Conservation (phyloP, 1,140 invertebrate species). For the Drosophila baimaii region DNA sequence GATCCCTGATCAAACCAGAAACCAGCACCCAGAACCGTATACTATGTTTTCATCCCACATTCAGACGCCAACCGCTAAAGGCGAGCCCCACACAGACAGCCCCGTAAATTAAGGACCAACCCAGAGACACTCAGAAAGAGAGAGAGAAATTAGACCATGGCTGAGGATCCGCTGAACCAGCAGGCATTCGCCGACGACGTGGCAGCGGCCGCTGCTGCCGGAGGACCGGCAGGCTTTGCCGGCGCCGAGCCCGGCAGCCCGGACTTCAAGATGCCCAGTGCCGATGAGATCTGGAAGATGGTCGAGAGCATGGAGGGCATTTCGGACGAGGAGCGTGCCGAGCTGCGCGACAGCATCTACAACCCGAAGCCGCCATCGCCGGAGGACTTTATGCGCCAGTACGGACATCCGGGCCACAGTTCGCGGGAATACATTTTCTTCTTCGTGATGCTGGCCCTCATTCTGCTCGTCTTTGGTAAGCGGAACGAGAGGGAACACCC, state of each 20-base stretch:
- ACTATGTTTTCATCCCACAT: slow-evolving; percentile 35
- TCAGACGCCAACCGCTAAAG: slow-evolving; percentile 48
- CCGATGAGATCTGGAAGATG: slow-evolving; percentile 86
- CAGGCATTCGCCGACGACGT: slow-evolving; percentile 81
- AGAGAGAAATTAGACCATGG: slow-evolving; percentile 70
- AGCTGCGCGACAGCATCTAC: slow-evolving; percentile 85
- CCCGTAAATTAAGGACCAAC: not conserved
- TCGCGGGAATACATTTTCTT: slow-evolving; percentile 76
- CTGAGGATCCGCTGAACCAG: slow-evolving; percentile 75
- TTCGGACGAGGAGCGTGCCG: slow-evolving; percentile 85
- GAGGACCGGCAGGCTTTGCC: slow-evolving; percentile 65
- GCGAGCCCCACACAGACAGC: slow-evolving; percentile 24
- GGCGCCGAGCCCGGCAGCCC: slow-evolving; percentile 46
- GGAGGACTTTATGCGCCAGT: slow-evolving; percentile 72
- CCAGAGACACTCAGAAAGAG: not conserved
- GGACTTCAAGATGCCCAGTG: slow-evolving; percentile 84
- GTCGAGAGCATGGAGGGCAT: slow-evolving; percentile 85
- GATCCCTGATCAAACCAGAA: slow-evolving; percentile 4
- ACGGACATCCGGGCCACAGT: slow-evolving; percentile 62
- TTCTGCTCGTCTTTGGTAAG: slow-evolving; percentile 82
- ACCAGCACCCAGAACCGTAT: slow-evolving; percentile 20
- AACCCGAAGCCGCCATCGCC: slow-evolving; percentile 75
- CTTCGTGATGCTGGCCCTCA: slow-evolving; percentile 76
- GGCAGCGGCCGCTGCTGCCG: slow-evolving; percentile 65
- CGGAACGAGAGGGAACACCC: slow-evolving; percentile 15